Conservation (phyloP, 2,797 vertebrate genomes). For the Schizothorax lantsangensis region DNA sequence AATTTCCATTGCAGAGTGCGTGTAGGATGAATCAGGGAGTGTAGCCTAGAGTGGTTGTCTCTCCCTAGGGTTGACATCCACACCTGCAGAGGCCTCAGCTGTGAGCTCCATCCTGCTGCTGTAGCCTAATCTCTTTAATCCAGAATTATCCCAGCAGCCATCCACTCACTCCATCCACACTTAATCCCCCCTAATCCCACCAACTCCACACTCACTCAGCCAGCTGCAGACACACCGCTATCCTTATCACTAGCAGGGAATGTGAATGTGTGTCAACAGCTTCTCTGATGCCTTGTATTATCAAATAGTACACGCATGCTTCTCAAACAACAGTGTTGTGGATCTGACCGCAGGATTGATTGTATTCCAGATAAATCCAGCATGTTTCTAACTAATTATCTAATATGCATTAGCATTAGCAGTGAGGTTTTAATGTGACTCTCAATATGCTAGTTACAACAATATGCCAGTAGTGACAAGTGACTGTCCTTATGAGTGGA, state of each 20-base stretch:
- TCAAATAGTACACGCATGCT: background rate
- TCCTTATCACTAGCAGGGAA: constrained; percentile 75
- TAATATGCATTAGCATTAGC: background rate
- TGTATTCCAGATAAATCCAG: background rate
- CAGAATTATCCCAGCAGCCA: constrained; percentile 83
- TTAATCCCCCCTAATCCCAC: constrained; percentile 85
- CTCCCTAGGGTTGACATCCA: constrained; percentile 49
- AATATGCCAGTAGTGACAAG: background rate
- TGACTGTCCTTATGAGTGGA: background rate
- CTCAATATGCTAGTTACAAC: background rate
- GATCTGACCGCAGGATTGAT: background rate
- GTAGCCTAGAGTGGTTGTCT: constrained; percentile 45
- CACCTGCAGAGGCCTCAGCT: constrained; percentile 79
- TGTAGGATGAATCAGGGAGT: constrained; percentile 17
- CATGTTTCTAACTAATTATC: background rate
- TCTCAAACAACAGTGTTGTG: constrained; percentile 7
- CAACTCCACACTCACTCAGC: constrained; percentile 77
- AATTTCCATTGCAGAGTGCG: constrained; percentile 9
- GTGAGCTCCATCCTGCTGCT: constrained; percentile 73
- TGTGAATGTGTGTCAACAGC: constrained; percentile 54
- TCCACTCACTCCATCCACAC: constrained; percentile 82
- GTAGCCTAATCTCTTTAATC: constrained; percentile 85
- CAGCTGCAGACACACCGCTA: constrained; percentile 79
- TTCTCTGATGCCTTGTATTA: constrained; percentile 26
- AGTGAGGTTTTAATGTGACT: background rate